These are phyloP conservation scores for Calliphora vomitoria DNA, from an alignment of 2,888 invertebrate species.

Conservation along the genomic window DNA sequence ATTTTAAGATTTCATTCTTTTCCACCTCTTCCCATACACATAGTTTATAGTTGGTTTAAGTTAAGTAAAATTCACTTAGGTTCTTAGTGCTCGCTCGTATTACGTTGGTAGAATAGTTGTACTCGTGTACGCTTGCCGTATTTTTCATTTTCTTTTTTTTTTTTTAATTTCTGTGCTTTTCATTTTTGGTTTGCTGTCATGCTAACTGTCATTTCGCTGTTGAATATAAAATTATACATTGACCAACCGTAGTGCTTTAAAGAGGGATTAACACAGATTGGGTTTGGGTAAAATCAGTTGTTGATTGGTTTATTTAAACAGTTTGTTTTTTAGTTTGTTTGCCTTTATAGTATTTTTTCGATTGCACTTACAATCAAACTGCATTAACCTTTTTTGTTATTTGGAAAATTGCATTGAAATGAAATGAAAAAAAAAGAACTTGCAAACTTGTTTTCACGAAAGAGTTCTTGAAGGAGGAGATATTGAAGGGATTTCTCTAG, in stretches of 20 bases:
- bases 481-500: neutral
- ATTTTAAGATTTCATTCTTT: constrained; percentile 29
- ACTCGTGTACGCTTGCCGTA: constrained; percentile 1
- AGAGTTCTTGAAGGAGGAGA: constrained; percentile 45
- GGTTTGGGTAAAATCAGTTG: constrained; percentile 72
- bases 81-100: neutral
- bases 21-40: neutral
- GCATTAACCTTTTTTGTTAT: constrained; percentile 36
- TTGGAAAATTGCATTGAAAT: constrained; percentile 39
- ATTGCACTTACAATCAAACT: constrained; percentile 46
- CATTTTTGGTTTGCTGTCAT: constrained; percentile 59
- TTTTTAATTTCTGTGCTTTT: neutral
- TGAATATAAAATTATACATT: constrained; percentile 56
- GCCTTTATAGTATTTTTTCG: constrained; percentile 22
- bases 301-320: constrained; percentile 71
- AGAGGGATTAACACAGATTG: constrained; percentile 65
- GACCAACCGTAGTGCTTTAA: constrained; percentile 70
- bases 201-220: constrained; percentile 65
- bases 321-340: constrained; percentile 32
- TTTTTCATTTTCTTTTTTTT: constrained; percentile 21
- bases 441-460: constrained; percentile 20
- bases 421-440: neutral
- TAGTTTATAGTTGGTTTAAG: neutral
- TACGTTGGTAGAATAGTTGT: constrained; percentile 29
- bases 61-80: constrained; percentile 27